Percentiles rank a stretch among this genome's conserved stretches.
Evolutionary conservation across 2,113 vertebrate genomes (phyloP).

Genomic region (Panurus biarmicus): DNA sequence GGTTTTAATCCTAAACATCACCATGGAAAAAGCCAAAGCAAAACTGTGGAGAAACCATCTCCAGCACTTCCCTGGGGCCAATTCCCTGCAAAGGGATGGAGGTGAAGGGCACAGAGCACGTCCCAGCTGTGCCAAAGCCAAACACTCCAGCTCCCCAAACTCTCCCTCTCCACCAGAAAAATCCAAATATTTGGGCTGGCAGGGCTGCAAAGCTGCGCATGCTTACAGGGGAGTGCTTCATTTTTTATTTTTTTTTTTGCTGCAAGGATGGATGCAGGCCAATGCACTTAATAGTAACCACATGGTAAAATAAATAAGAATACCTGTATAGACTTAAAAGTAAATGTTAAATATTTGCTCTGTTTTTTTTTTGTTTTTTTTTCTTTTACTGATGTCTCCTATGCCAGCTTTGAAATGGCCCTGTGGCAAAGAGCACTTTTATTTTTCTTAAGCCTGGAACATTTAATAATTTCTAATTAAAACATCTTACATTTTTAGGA

Average conservation of each 20-base stretch:
- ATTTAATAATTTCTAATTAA: conserved; percentile 52
- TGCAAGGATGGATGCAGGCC: conserved; percentile 37
- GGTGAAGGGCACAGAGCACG: neutral
- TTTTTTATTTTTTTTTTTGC: neutral
- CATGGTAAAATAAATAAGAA: conserved; percentile 63
- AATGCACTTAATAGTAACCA: conserved; percentile 59
- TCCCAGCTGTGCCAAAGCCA: neutral
- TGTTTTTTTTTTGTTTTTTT: neutral
- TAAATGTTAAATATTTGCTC: conserved; percentile 47
- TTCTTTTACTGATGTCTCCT: neutral
- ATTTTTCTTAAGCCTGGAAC: conserved; percentile 24
- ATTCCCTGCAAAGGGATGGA: neutral
- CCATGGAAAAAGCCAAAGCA: neutral
- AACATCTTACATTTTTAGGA: conserved; percentile 10
- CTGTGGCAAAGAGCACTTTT: neutral
- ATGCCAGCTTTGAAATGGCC: conserved; percentile 23
- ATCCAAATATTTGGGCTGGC: conserved; percentile 57
- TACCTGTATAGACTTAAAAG: conserved; percentile 45
- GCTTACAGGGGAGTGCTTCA: neutral
- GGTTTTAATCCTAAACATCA: neutral
- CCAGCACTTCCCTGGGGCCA: neutral
- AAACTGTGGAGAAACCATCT: rapidly evolving
- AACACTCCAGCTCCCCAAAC: neutral
- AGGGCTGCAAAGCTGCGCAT: conserved; percentile 35
- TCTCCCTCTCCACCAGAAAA: neutral